These are phyloP conservation scores for Machimus atricapillus DNA, from an alignment of 2,888 invertebrate genomes.

Conservation along the genomic window DNA sequence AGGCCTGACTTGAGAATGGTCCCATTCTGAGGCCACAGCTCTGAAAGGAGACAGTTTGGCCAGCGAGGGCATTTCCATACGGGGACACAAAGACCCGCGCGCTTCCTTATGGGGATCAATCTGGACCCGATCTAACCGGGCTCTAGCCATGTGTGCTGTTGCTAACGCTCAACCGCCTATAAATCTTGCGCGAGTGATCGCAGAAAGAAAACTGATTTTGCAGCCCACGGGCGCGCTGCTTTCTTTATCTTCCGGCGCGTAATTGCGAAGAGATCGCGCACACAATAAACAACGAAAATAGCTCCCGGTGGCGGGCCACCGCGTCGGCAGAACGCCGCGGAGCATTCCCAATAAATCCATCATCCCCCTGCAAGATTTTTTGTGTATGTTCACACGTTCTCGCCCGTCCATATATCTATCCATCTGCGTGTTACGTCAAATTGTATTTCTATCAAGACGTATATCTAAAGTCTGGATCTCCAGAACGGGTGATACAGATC, in stretches of 20 bases:
- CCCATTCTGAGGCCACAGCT: background rate
- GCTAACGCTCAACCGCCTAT: background rate
- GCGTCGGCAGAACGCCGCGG: background rate
- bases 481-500: conserved; percentile 38
- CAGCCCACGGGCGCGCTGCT: background rate
- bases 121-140: background rate
- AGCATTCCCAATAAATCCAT: conserved; percentile 47
- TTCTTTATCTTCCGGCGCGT: conserved; percentile 19
- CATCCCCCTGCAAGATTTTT: conserved; percentile 44
- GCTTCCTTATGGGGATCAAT: conserved; percentile 20
- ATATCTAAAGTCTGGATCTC: background rate
- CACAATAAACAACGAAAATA: conserved; percentile 46
- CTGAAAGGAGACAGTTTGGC: conserved; percentile 25
- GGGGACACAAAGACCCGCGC: background rate
- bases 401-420: conserved; percentile 35
- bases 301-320: background rate
- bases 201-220: conserved; percentile 5
- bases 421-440: conserved; percentile 30
- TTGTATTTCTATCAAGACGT: conserved; percentile 37
- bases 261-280: conserved; percentile 25
- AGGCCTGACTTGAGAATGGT: conserved; percentile 22
- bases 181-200: conserved; percentile 20
- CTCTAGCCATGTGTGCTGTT: background rate
- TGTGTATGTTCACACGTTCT: conserved; percentile 34
- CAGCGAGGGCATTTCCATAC: conserved; percentile 2